These are phyloP conservation scores for Carettochelys insculpta DNA, from an alignment of 2,113 vertebrate genomes.

Conservation along the genomic window DNA sequence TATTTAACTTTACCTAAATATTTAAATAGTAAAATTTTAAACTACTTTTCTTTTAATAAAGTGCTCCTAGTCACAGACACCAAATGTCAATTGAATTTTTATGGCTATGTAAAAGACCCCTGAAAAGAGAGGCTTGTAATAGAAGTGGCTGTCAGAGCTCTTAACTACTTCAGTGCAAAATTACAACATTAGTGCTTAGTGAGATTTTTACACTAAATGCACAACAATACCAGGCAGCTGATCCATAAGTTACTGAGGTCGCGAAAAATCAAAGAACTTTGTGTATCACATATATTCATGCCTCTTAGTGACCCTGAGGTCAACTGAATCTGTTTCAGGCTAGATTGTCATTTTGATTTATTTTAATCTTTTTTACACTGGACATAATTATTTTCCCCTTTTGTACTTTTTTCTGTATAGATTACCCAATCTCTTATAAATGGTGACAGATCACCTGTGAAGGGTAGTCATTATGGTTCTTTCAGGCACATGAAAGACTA, in stretches of 20 bases:
- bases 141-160: background rate
- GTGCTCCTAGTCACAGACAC: background rate
- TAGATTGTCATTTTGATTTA: background rate
- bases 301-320: background rate
- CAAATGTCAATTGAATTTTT: slow-evolving; percentile 33
- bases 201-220: background rate
- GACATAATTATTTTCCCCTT: background rate
- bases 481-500: slow-evolving; percentile 20
- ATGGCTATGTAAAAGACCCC: background rate
- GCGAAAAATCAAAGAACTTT: background rate
- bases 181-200: background rate
- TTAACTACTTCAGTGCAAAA: slow-evolving; percentile 1
- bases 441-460: slow-evolving; percentile 3
- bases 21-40: too few species aligned
- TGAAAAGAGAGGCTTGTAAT: slow-evolving; percentile 1
- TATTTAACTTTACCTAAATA: too few species aligned
- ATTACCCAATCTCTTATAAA: background rate
- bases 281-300: background rate
- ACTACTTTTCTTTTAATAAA: too few species aligned
- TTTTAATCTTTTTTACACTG: slow-evolving; percentile 34
- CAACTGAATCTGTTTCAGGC: background rate
- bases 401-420: background rate
- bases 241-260: background rate
- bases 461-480: background rate
- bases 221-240: background rate